Base-by-base conservation (phyloP, 2,113 vertebrate species). In the Fregata magnificens region DNA sequence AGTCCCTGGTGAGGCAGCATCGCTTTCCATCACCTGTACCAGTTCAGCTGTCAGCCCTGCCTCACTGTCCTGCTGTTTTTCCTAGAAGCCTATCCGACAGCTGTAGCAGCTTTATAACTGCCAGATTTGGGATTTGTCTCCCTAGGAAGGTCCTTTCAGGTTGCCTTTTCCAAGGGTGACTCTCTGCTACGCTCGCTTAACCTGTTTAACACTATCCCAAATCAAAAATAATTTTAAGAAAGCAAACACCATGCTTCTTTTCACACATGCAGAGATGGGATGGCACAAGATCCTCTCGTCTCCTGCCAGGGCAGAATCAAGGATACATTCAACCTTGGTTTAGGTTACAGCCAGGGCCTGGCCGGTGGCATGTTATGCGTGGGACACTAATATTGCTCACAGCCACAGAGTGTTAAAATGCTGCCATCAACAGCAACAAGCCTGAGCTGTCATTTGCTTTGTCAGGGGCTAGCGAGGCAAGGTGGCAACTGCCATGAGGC, bases 71-170 rank as follows among this genome's bases (percentile, higher is more conserved):
- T 84, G 77, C 91, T 97, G 72, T 92, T 92, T 92, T 96, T 96
- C 94, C 94, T 95, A 96, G 93, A 96, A 96, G 73, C 93, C 70
- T 50, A 67, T 66, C 47, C 3, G 2, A 85, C 88, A 96, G 91
- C 91, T 95, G 86, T 84, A 87, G 85, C 40, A 73, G 83, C 80
- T 94, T 96, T 82, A 6, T 84, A 87, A 84, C 95, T 95, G 88
- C 77, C 88, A 79, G 49, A 76, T 53, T 70, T 1, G 0, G 45
- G 58, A 80, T 5, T 44, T 34, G 52, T 36, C 82, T 92, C 56
- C 52, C 86, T 91, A 45, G 69, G 88, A 85, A 96, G 92, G 70
- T 85, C 36, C 58, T 92, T 86, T 87, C 81, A 93, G 70, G 72
- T 84, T 95, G 69, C 47, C 40, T 91, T 90, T 84, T 86, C 65